Conservation (phyloP, 2,888 invertebrate genomes). For the Oxytorus armatus region DNA sequence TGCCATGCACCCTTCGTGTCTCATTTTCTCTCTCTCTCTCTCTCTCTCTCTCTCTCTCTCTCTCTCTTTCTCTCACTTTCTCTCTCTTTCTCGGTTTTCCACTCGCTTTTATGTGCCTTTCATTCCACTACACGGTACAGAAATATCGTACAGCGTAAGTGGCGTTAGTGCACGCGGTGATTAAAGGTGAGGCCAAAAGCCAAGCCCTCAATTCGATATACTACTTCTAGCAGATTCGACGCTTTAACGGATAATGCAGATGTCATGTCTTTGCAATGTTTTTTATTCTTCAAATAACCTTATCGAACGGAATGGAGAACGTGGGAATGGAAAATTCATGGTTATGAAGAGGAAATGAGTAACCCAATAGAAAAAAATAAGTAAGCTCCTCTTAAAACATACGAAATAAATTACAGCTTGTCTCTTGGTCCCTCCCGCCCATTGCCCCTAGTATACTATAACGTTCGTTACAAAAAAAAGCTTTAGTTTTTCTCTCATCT, state of each 20-base stretch:
- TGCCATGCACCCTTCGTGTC: neutral
- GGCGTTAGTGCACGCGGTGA: constrained; percentile 41
- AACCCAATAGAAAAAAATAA: constrained; percentile 2
- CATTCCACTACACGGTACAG: neutral
- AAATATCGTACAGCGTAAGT: constrained; percentile 43
- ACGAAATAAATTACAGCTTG: too few species aligned
- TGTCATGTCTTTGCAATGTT: neutral
- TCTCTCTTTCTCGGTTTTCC: constrained; percentile 31
- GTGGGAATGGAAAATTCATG: neutral
- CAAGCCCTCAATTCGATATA: constrained; percentile 22
- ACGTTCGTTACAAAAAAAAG: too few species aligned
- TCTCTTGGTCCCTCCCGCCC: too few species aligned
- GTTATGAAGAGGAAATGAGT: neutral
- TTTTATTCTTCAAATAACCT: constrained; percentile 20
- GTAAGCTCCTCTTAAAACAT: constrained; percentile 30
- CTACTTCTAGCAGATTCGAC: neutral
- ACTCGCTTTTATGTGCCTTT: constrained; percentile 42
- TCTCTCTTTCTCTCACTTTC: constrained; percentile 18
- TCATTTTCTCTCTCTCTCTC: neutral
- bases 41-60: neutral
- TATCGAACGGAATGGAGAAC: neutral
- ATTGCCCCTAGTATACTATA: too few species aligned
- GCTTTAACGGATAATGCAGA: constrained; percentile 24
- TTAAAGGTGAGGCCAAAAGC: constrained; percentile 46
- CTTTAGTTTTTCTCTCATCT: too few species aligned